Evolutionary conservation across 1,140 invertebrate species (phyloP), one percentile per base, ranked within the genome.

Genomic region (Drosophila willistoni): DNA sequence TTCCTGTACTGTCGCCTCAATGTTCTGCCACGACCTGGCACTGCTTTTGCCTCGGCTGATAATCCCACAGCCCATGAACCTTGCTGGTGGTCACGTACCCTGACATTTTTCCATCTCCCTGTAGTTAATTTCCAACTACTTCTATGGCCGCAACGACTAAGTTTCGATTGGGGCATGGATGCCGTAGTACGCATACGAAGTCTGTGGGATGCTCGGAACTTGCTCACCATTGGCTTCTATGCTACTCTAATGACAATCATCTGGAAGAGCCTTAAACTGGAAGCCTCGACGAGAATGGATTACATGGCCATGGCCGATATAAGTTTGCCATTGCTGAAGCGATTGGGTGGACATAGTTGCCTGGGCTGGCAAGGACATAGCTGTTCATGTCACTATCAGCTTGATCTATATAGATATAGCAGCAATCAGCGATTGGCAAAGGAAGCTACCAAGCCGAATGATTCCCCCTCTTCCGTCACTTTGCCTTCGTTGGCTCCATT

Each of bases 161-260:
- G 97, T 91, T 98, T 98, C 92, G 98, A 98, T 90, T 98, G 98
- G 98, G 97, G 97, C 1, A 98, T 98, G 97, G 97, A 97, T 75
- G 95, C 97, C 1, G 95, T 98, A 72, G 96, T 97, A 1, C 93
- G 96, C 61, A 94, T 98, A 70, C 94, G 94, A 1, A 94, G 94
- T 7, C 64, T 97, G 1, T 93, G 94, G 63, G 97, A 98, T 92
- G 89, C 93, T 0, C 93, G 97, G 63, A 98, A 98, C 90, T 77
- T 96, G 7, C 92, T 95, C 25, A 95, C 96, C 1, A 68, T 95
- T 3, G 90, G 94, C 5, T 96, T 98, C 73, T 98, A 98, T 90
- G 90, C 92, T 1, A 81, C 92, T 5, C 71, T 96, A 34, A 92
- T 92, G 19, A 92, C 92, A 73, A 83, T 93, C 7, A 90, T 92